Base-by-base conservation (phyloP, 2,888 invertebrate species). In the Anarsia innoxiella region DNA sequence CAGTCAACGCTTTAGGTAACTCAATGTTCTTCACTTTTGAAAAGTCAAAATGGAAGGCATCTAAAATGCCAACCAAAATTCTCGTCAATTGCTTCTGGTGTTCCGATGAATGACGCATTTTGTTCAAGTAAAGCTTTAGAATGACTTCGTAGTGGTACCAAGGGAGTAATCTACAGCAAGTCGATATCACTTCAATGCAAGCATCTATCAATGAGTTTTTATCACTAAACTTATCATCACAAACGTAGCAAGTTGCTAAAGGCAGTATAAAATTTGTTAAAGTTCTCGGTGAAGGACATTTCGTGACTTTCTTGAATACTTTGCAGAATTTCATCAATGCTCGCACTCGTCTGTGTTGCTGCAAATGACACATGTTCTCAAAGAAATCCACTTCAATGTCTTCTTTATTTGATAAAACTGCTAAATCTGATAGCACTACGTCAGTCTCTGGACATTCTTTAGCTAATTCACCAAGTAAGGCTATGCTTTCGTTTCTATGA, bases 351-450 rank as follows among this genome's bases (percentile, higher is more conserved):
- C 96, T 88, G 65, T 97, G 95, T 38, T 91, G 78, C 83, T 98
- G 94, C 30, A 95, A 72, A 77, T 99, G 97, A 14, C 90, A 89
- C 59, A 97, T 90, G 65, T 97, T 98, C 59, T 95, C 94, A 65
- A 97, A 98, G 86, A 99, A 97, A 72, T 99, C 97, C 0, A 93
- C 91, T 69, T 98, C 97, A 5, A 87, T 68, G 65, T 98, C 96
- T 31, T 71, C 77, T 66, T 89, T 87, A 57, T 91, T 91, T 0
- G 89, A 86, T 19, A 93, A 74, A 23, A 86, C 73, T n/a, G 88
- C 82, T 37, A 94, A 74, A 75, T 95, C 94, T 11, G 87, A 80
- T 1, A 95, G 70, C 0, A 94, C 88, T 1, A 90, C 88, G 67
- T 94, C 92, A 0, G 88, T 80, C 0, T 88, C 86, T 0, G 90